Conservation (phyloP, 2,888 invertebrate genomes). For the Orthosia gracilis region DNA sequence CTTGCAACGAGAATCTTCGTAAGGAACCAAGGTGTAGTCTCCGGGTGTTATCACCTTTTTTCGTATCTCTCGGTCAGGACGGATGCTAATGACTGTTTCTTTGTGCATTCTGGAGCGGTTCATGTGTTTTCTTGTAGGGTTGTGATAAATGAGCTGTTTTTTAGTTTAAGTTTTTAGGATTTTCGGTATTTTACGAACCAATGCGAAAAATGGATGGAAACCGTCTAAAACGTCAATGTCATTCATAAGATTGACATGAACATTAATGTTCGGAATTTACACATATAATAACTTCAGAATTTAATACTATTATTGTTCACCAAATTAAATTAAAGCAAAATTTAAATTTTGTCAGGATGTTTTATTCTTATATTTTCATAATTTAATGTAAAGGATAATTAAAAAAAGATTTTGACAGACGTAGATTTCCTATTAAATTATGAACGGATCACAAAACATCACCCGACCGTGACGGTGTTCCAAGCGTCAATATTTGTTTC, state of each 20-base stretch:
- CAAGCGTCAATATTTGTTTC: not conserved
- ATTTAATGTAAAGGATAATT: too few species aligned
- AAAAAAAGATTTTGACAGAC: too few species aligned
- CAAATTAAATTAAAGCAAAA: too few species aligned
- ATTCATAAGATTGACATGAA: not conserved
- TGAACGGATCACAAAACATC: not conserved
- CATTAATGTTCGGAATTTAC: conserved; percentile 13
- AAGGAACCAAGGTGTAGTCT: conserved; percentile 83
- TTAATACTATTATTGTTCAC: too few species aligned
- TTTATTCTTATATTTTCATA: too few species aligned
- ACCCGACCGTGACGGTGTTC: not conserved
- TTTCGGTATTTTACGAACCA: not conserved
- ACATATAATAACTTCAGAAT: too few species aligned
- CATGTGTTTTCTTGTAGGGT: not conserved
- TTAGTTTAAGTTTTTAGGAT: not conserved
- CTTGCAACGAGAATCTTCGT: conserved; percentile 86
- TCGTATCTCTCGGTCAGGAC: conserved; percentile 82
- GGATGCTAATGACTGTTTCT: conserved; percentile 77
- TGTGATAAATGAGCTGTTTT: not conserved
- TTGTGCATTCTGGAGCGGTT: conserved; percentile 71
- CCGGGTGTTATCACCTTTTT: conserved; percentile 84
- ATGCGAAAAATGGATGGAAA: not conserved
- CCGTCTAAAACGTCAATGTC: conserved; percentile 43
- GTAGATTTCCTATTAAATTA: too few species aligned
- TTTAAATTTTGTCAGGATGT: too few species aligned